Conservation (phyloP, 2,888 invertebrate species). For the Pantelozetes paolii region DNA sequence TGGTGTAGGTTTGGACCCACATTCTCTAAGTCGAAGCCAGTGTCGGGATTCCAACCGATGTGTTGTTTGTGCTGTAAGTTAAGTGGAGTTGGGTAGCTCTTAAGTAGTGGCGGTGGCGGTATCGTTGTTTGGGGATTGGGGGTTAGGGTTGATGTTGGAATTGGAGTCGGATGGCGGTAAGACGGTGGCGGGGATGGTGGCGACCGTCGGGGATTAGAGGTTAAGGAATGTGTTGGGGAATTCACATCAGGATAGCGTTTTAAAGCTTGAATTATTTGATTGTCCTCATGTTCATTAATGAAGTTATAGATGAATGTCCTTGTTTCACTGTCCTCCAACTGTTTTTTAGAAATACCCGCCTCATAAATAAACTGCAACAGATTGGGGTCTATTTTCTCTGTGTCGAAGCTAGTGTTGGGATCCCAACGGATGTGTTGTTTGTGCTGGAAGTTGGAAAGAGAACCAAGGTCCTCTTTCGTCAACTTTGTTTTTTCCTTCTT, state of each 20-base stretch:
- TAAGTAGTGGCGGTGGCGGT: no score
- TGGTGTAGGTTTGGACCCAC: constrained; percentile 60
- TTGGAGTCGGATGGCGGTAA: no score
- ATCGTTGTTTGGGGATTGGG: no score
- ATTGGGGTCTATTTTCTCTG: constrained; percentile 53
- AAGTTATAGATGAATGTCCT: constrained; percentile 90
- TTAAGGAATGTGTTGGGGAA: constrained; percentile 40
- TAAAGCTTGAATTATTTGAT: constrained; percentile 72
- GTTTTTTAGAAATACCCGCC: constrained; percentile 76
- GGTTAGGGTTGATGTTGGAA: no score
- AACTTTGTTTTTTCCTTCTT: constrained; percentile 56
- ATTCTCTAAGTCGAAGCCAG: constrained; percentile 60
- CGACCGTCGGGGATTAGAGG: constrained; percentile 41
- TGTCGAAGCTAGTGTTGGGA: constrained; percentile 70
- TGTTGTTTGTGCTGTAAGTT: constrained; percentile 69
- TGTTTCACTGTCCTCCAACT: constrained; percentile 76
- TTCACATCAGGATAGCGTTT: constrained; percentile 61
- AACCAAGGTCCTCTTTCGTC: constrained; percentile 83
- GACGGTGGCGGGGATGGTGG: no score
- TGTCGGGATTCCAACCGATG: constrained; percentile 88
- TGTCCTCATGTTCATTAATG: constrained; percentile 76
- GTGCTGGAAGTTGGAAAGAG: constrained; percentile 75
- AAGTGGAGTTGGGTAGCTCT: no score
- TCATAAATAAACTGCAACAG: constrained; percentile 66
- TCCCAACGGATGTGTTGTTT: constrained; percentile 87